Evolutionary conservation across 2,113 vertebrate genomes (phyloP).

Genomic region (Mellivora capensis): DNA sequence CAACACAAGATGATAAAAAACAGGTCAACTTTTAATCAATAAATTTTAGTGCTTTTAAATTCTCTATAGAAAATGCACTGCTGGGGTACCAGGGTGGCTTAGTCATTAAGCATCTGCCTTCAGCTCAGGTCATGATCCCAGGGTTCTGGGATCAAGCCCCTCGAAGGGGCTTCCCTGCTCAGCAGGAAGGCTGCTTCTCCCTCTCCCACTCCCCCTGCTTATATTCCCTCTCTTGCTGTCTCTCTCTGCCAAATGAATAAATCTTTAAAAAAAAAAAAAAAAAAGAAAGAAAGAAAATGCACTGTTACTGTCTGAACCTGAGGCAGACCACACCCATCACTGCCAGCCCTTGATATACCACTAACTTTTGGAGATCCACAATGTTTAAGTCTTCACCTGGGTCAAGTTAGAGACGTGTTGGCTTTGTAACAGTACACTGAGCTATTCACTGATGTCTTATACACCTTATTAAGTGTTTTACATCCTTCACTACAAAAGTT

Average conservation of each 20-base stretch:
- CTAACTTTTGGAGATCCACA: not conserved
- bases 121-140: too few species aligned
- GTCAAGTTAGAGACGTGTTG: not conserved
- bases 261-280: too few species aligned
- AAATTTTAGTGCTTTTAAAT: constrained; percentile 37
- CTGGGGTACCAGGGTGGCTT: too few species aligned
- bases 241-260: too few species aligned
- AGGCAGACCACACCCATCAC: not conserved
- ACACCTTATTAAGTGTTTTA: not conserved
- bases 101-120: too few species aligned
- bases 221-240: too few species aligned
- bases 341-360: not conserved
- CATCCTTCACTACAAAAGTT: not conserved
- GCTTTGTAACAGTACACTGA: not conserved
- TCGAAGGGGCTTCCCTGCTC: too few species aligned
- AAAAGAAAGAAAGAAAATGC: not conserved
- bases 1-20: not conserved
- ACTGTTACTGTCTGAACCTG: not conserved
- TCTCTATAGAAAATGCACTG: not conserved
- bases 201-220: too few species aligned
- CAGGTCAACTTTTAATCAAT: not conserved
- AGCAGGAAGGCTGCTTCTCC: too few species aligned
- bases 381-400: not conserved
- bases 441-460: not conserved
- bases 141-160: too few species aligned